Evolutionary conservation across 2,113 vertebrate species (phyloP).

Genomic region (Peromyscus maniculatus): DNA sequence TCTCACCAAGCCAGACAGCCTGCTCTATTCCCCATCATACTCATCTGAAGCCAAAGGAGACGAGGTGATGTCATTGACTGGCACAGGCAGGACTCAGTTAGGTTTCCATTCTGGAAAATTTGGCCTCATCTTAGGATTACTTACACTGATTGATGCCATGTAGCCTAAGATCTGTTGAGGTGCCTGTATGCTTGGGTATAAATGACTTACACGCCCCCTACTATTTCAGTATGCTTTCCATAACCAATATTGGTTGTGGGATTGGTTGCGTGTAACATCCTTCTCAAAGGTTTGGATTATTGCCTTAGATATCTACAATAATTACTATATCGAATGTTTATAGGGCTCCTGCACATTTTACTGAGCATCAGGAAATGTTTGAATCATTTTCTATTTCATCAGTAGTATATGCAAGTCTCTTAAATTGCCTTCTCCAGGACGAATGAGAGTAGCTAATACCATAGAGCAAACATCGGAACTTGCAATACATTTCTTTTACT

Average conservation of each 20-base stretch:
- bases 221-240: neutral
- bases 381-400: neutral
- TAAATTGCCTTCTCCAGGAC: neutral
- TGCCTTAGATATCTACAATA: neutral
- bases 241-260: neutral
- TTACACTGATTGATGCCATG: neutral
- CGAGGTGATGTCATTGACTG: neutral
- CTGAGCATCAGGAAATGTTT: neutral
- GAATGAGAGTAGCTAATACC: neutral
- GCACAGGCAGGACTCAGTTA: neutral
- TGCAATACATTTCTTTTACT: neutral
- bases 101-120: slow-evolving; percentile 2
- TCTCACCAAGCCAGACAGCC: neutral
- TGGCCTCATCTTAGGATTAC: neutral
- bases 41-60: neutral
- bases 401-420: neutral
- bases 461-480: neutral
- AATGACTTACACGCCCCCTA: neutral
- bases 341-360: slow-evolving; percentile 18
- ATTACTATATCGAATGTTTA: neutral
- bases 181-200: neutral
- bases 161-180: neutral
- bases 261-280: neutral
- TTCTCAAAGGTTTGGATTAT: neutral
- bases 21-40: neutral